A percentile compares a stretch with the other conserved stretches of the same genome.
phyloP scores from a whole-genome alignment of 2,888 invertebrate species.

The Drosophila suboccidentalis region DNA sequence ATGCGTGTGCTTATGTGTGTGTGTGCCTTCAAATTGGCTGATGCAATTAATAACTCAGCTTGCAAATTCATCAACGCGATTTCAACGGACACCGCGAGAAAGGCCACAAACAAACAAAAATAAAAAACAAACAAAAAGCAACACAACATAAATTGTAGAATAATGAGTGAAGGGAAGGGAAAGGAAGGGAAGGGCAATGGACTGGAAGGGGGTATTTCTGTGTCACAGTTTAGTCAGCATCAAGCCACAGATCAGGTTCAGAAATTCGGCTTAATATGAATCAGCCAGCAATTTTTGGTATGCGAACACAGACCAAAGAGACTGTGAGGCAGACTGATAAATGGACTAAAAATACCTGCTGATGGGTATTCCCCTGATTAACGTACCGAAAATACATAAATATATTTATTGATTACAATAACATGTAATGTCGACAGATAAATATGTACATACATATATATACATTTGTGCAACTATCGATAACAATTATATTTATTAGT shows the following conservation, averaged over 20 bases:
- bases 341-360: not conserved
- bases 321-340: not conserved
- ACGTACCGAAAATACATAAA: not conserved
- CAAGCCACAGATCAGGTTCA: constrained; percentile 21
- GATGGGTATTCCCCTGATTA: constrained; percentile 13
- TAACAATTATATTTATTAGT: too few relatives aligned
- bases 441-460: too few relatives aligned
- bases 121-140: constrained; percentile 1
- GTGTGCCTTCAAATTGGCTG: constrained; percentile 54
- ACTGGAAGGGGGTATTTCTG: not conserved
- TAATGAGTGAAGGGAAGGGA: not conserved
- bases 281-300: constrained; percentile 7
- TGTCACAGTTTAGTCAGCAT: constrained; percentile 21
- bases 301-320: not conserved
- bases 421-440: too few relatives aligned
- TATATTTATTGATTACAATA: not conserved
- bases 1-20: constrained; percentile 17
- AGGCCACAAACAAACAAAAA: constrained; percentile 44
- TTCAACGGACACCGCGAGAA: constrained; percentile 30
- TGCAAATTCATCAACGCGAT: constrained; percentile 55
- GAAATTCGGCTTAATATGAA: constrained; percentile 12
- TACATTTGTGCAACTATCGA: not conserved
- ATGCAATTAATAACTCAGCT: constrained; percentile 62
- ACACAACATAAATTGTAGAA: constrained; percentile 13
- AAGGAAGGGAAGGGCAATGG: too few relatives aligned